These are phyloP conservation scores for Galagoides demidoff DNA, from an alignment of 2,797 vertebrate species.

Conservation along the genomic window DNA sequence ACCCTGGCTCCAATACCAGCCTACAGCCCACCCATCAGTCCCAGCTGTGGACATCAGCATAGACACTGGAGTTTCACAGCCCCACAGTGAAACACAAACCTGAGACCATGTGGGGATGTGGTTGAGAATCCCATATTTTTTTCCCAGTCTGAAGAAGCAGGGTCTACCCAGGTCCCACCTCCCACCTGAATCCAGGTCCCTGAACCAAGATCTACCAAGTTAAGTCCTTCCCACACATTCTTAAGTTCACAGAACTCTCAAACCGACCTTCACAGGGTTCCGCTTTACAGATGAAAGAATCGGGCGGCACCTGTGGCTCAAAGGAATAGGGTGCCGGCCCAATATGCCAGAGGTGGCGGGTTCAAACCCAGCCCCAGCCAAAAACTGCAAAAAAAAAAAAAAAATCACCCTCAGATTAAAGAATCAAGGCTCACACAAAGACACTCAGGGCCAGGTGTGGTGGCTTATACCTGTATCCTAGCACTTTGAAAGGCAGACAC, in stretches of 20 bases:
- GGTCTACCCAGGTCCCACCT: background rate
- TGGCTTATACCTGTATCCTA: background rate
- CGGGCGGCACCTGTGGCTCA: background rate
- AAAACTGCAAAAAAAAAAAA: too few species aligned
- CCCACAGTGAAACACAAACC: constrained; percentile 23
- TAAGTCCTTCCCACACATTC: background rate
- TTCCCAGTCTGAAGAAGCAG: background rate
- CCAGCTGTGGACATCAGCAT: background rate
- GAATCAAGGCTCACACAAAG: background rate
- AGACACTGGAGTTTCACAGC: background rate
- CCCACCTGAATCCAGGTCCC: background rate
- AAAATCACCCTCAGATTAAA: background rate
- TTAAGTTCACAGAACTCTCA: background rate
- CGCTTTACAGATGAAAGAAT: background rate
- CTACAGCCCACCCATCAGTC: background rate
- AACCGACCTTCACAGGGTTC: background rate
- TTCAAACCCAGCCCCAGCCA: too few species aligned
- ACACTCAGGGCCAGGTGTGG: background rate
- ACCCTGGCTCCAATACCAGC: background rate
- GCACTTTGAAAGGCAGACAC: background rate
- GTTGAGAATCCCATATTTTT: constrained; percentile 8
- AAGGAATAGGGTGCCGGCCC: background rate
- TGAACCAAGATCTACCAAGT: background rate
- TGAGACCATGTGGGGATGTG: background rate
- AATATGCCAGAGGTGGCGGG: too few species aligned